Base-by-base conservation (phyloP, 2,888 invertebrate species). In the Oscheius myriophilus region DNA sequence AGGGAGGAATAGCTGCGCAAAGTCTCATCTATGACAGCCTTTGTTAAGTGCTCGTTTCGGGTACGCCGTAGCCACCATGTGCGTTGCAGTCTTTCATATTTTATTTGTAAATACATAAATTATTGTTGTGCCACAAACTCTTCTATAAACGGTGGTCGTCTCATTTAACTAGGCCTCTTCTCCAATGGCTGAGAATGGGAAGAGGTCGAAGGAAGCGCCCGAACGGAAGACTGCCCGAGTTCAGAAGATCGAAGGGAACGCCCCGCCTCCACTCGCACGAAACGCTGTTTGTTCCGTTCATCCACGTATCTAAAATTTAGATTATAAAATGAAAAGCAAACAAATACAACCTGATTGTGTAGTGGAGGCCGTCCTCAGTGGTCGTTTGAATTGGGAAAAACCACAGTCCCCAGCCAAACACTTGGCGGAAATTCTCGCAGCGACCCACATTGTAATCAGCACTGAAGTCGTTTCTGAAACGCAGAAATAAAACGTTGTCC, bases 381-480 rank as follows among this genome's bases (percentile, higher is more conserved):
- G 51, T 62, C 16, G 82, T 75, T 18, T 75, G 65, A 41, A 82
- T 58, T 21, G 82, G 82, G 43, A 76, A 72, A 39, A 70, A 45
- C 82, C 82, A 82, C n/a, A 82, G 43, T 57, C 82, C 80, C 78
- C 79, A 81, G 12, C 82, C 81, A 63, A 82, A 80, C 25, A 73
- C 75, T 45, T 75, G 64, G 18, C 67, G 65, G 55, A 78, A 74
- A 62, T 82, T 82, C 23, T 67, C 67, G 46, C 55, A 65, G 41
- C 65, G 67, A 62, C 81, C 80, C 69, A 78, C 69, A 68, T 82
- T 78, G 74, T 82, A 82, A 45, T 77, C 76, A 12, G 80, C 81
- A 9, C 58, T 41, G 39, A 61, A 64, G 61, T 82, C 82, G 51
- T 71, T 72, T 49, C 72, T 79, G 58, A 46, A 78, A 64, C 49